Evolutionary conservation across 2,797 vertebrate species (phyloP), one percentile per base, ranked within the genome.

Genomic region (Galaxias olidus): DNA sequence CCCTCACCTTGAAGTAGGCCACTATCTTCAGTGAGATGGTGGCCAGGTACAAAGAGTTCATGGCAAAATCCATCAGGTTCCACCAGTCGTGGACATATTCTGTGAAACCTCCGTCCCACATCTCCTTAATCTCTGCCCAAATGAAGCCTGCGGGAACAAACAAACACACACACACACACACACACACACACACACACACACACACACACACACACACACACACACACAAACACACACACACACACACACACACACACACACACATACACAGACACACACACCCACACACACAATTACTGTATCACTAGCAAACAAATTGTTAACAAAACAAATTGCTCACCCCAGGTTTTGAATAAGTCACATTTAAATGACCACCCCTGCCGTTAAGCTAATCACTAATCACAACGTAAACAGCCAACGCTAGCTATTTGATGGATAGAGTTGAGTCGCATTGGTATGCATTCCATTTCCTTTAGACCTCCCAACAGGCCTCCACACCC

Each of bases 21-120:
- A 99, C 97, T 43, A 98, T 97, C 91, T 98, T 99, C 80, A 99
- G 92, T 4, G 96, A 98, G 76, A 99, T 99, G 13, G 96, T 98
- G 83, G 97, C 97, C 85, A 98, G 89, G 81, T 99, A 99, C 61
- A 99, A 94, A 0, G 97, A 99, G 86, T 99, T 98, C 96, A 98
- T 99, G 75, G 96, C 97, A 75, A 98, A 99, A 90, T 98, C 96
- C 96, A 99, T 98, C 80, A 98, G 90, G 82, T 99, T 98, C 96
- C 97, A 99, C 97, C 96, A 99, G 84, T 99, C 96, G 0, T 99
- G 97, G 14, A 98, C 92, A 0, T 99, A 99, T 80, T 99, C 96
- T 11, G 93, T 97, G 86, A 99, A 98, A 67, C 97, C 97, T 15
- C 97, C 97, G 52, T 98, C 96, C 97, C 97, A 98, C 97, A 99